phyloP scores from a whole-genome alignment of 1,140 invertebrate genomes.

The Meloidogyne exigua region DNA sequence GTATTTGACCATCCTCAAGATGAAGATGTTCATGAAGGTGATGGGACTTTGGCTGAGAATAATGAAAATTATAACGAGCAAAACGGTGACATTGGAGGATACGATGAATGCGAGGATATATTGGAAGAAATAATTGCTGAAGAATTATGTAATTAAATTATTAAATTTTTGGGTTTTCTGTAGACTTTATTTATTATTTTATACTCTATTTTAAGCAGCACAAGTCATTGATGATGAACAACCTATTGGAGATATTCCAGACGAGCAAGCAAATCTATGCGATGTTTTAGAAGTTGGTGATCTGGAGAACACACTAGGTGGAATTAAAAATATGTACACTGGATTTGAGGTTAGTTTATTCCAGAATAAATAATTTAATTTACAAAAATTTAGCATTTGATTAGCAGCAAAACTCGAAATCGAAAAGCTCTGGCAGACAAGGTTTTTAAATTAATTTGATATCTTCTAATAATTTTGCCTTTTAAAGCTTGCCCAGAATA shows the following conservation, averaged over 20 bases:
- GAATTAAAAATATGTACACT: constrained; percentile 22
- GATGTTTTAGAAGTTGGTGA: constrained; percentile 23
- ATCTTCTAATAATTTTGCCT: not conserved
- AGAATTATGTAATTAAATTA: not conserved
- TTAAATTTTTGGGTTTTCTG: not conserved
- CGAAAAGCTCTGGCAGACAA: not conserved
- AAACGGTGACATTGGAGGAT: not conserved
- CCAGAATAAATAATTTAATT: not conserved
- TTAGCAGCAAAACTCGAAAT: not conserved
- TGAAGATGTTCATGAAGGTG: not conserved
- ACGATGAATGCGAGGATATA: constrained; percentile 32
- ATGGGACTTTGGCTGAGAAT: not conserved
- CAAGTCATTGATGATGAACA: constrained; percentile 9
- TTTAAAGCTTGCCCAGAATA: not conserved
- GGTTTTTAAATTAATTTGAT: not conserved
- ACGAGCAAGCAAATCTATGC: not conserved
- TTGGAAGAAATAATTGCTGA: constrained; percentile 26
- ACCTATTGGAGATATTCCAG: constrained; percentile 8
- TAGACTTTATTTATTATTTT: not conserved
- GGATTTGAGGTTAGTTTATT: constrained; percentile 16
- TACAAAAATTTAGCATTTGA: constrained; percentile 14
- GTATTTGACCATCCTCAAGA: not conserved
- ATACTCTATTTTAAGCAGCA: not conserved
- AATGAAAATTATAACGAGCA: not conserved
- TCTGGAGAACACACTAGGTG: constrained; percentile 27